A percentile compares a stretch with the other conserved stretches of the same genome.
Evolutionary conservation across 2,113 vertebrate species (phyloP).

Genomic region (Heterochromis multidens): DNA sequence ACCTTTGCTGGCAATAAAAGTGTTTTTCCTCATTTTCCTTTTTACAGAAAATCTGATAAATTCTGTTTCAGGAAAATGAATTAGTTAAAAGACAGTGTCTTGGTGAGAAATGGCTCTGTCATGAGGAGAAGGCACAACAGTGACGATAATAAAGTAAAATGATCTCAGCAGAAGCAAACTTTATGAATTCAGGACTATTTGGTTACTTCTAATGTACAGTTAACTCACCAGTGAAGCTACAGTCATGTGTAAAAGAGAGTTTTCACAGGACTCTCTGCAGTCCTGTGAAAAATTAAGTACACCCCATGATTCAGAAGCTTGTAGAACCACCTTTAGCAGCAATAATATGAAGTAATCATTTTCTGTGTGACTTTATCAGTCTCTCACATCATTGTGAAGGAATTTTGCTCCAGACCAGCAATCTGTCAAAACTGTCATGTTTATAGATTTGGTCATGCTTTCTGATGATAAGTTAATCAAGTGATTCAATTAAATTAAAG

Average conservation of each 20-base stretch:
- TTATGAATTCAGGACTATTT: background rate
- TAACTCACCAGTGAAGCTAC: background rate
- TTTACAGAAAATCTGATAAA: slow-evolving; percentile 50
- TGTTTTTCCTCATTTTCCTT: slow-evolving; percentile 3
- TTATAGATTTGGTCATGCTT: background rate
- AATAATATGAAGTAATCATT: no score
- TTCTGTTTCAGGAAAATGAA: slow-evolving; percentile 68
- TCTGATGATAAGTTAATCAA: background rate
- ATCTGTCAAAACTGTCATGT: background rate
- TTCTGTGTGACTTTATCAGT: no score
- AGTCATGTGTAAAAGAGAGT: no score
- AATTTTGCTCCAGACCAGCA: background rate
- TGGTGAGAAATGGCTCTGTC: slow-evolving; percentile 74
- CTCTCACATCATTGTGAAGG: no score
- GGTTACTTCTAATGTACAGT: background rate
- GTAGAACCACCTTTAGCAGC: no score
- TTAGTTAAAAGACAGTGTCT: slow-evolving; percentile 65
- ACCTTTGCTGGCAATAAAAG: slow-evolving; percentile 26
- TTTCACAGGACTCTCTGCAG: no score
- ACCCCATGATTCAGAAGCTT: no score
- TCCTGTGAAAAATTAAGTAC: no score
- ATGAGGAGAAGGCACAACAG: slow-evolving; percentile 48
- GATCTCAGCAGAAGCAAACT: slow-evolving; percentile 40
- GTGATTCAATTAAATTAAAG: background rate
- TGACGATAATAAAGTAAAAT: slow-evolving; percentile 68